phyloP scores from a whole-genome alignment of 2,797 vertebrate genomes.

The Liasis olivaceus region DNA sequence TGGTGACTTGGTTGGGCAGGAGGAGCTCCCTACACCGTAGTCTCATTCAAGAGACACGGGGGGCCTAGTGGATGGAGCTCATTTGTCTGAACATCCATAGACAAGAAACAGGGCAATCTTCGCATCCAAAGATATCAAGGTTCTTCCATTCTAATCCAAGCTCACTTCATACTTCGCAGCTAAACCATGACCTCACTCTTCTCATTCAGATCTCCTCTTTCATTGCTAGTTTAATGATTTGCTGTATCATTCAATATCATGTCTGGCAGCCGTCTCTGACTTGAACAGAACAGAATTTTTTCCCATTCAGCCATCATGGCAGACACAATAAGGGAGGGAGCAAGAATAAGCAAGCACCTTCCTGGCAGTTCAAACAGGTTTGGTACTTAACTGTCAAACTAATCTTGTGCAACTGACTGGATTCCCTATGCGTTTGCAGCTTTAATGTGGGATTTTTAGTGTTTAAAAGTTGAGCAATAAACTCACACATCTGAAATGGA shows the following conservation, averaged over 20 bases:
- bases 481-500: neutral
- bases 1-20: fast-evolving
- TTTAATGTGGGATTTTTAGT: neutral
- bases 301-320: too few species aligned
- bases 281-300: neutral
- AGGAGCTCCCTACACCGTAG: too few species aligned
- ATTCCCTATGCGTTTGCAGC: neutral
- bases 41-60: too few species aligned
- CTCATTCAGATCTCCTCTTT: neutral
- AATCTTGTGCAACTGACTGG: neutral
- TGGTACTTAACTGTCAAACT: neutral
- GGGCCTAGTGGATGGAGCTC: too few species aligned
- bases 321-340: neutral
- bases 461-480: neutral
- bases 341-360: neutral
- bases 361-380: neutral
- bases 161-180: too few species aligned
- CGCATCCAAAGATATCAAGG: too few species aligned
- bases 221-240: neutral
- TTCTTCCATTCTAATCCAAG: neutral
- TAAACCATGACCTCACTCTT: neutral
- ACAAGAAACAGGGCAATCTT: neutral
- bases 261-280: neutral
- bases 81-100: too few species aligned
- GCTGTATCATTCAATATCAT: neutral